These are phyloP conservation scores for Cantharis rustica DNA, from an alignment of 2,888 invertebrate species.

Conservation along the genomic window DNA sequence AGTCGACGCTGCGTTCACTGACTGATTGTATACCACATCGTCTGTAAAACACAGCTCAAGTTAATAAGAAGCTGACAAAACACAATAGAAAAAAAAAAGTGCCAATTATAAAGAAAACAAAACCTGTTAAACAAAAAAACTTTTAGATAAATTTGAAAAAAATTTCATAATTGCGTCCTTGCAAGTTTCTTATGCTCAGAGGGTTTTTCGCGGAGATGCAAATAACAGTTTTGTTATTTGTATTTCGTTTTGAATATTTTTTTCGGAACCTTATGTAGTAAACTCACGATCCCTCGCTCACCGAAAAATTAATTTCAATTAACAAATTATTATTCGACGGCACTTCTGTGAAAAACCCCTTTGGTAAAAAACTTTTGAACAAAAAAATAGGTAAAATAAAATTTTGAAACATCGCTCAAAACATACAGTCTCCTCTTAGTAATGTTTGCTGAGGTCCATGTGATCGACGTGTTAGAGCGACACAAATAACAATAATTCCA, in stretches of 20 bases:
- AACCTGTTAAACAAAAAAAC: neutral
- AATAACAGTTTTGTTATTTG: no score
- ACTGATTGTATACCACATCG: constrained; percentile 90
- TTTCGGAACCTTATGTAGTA: no score
- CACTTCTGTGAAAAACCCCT: neutral
- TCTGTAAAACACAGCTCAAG: constrained; percentile 60
- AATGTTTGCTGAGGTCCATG: constrained; percentile 70
- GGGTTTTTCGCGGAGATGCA: no score
- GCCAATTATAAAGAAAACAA: neutral
- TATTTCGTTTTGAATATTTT: no score
- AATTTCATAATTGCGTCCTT: no score
- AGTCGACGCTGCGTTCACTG: constrained; percentile 69
- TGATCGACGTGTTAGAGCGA: constrained; percentile 79
- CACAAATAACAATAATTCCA: constrained; percentile 88
- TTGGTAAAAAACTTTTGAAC: neutral
- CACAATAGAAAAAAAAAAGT: neutral
- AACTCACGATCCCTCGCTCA: no score
- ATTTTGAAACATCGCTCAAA: constrained; percentile 29
- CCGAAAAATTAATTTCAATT: no score
- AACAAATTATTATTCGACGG: neutral
- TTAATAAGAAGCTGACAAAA: neutral
- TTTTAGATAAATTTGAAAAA: neutral
- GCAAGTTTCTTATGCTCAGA: no score
- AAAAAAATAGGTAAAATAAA: neutral
- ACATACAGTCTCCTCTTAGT: constrained; percentile 84